These are phyloP conservation scores for Bembecia ichneumoniformis DNA, from an alignment of 2,888 invertebrate genomes.

Conservation along the genomic window DNA sequence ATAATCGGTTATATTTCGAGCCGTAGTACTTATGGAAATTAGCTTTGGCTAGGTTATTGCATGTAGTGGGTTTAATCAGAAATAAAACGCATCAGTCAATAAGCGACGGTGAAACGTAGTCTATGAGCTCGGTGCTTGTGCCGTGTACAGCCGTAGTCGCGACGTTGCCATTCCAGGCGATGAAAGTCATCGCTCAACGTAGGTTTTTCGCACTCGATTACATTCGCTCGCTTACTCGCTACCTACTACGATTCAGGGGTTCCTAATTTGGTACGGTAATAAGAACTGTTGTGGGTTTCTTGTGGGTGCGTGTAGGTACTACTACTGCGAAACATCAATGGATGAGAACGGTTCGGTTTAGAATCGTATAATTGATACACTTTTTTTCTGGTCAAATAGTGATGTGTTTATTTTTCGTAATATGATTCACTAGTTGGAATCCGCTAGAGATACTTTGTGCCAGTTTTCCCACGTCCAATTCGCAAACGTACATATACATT, in stretches of 20 bases:
- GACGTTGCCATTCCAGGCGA: slow-evolving; percentile 61
- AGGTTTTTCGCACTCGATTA: slow-evolving; percentile 23
- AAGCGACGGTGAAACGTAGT: slow-evolving; percentile 41
- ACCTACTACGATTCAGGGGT: slow-evolving; percentile 27
- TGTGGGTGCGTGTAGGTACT: slow-evolving; percentile 23
- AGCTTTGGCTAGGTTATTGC: too few relatives aligned
- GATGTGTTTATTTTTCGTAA: neutral
- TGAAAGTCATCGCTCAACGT: slow-evolving; percentile 55
- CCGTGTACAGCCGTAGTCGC: slow-evolving; percentile 17
- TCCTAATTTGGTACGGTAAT: slow-evolving; percentile 39
- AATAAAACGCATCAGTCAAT: slow-evolving; percentile 6
- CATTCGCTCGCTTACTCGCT: slow-evolving; percentile 24
- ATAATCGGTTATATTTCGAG: too few relatives aligned
- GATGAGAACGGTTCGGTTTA: slow-evolving; percentile 8
- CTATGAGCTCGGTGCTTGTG: slow-evolving; percentile 32
- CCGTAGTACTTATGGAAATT: too few relatives aligned
- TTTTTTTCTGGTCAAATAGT: neutral
- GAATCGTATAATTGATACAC: neutral
- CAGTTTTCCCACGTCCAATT: slow-evolving; percentile 37
- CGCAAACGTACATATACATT: slow-evolving; percentile 7
- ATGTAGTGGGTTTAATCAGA: slow-evolving; percentile 12
- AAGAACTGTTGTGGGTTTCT: slow-evolving; percentile 34
- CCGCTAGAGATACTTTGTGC: slow-evolving; percentile 21
- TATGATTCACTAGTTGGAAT: slow-evolving; percentile 32
- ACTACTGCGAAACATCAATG: slow-evolving; percentile 13